Evolutionary conservation across 2,888 invertebrate genomes (phyloP).

Genomic region (Galerucella nymphaeae): DNA sequence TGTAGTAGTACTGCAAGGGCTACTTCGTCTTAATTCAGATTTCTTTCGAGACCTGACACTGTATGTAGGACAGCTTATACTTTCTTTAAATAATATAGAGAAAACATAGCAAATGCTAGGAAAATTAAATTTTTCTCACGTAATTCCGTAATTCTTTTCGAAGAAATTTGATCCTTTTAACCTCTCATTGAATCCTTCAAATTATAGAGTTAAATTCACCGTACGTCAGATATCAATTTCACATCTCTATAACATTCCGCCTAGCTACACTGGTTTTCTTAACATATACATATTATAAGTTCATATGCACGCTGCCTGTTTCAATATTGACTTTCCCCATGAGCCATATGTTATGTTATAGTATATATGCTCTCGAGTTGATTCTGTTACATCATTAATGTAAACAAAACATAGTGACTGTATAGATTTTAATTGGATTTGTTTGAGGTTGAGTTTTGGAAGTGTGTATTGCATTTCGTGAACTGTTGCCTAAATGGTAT

Average conservation of each 20-base stretch:
- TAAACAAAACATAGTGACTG: constrained; percentile 39
- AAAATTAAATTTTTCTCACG: no score
- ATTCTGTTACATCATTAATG: constrained; percentile 42
- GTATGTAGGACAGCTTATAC: no score
- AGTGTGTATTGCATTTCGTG: constrained; percentile 27
- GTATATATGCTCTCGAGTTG: constrained; percentile 38
- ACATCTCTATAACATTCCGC: constrained; percentile 50
- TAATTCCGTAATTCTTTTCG: no score
- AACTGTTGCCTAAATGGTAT: constrained; percentile 23
- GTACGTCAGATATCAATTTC: constrained; percentile 49
- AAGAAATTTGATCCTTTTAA: no score
- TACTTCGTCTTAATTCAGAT: no score
- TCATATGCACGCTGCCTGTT: constrained; percentile 37
- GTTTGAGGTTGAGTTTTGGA: constrained; percentile 34
- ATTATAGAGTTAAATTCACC: not conserved
- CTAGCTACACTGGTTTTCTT: constrained; percentile 37
- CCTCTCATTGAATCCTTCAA: not conserved
- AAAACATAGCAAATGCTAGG: no score
- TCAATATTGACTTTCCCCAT: constrained; percentile 44
- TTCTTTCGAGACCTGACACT: no score
- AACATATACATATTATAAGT: constrained; percentile 11
- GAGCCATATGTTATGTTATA: constrained; percentile 35
- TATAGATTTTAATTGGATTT: constrained; percentile 39
- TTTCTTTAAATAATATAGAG: no score
- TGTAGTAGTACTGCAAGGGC: no score